Conservation (phyloP, 2,797 vertebrate species). For the Austrolebias charrua region DNA sequence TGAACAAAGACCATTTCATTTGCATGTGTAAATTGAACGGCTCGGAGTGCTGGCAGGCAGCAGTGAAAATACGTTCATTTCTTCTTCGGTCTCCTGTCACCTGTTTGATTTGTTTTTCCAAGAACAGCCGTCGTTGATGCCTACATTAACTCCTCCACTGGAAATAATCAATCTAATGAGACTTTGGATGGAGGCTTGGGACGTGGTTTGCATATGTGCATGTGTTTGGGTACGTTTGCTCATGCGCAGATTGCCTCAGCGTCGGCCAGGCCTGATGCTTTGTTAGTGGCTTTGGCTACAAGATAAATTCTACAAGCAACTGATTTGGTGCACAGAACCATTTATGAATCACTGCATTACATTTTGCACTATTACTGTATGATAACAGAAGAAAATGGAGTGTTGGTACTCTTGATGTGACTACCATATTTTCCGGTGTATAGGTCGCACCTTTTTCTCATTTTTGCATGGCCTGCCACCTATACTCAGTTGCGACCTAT, state of each 20-base stretch:
- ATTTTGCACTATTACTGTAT: not conserved
- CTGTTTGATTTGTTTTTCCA: conserved; percentile 37
- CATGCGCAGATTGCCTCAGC: not conserved
- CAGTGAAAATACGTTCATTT: conserved; percentile 15
- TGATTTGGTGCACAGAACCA: not conserved
- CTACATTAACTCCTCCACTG: conserved; percentile 14
- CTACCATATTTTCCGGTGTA: too few species aligned
- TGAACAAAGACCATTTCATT: conserved; percentile 25
- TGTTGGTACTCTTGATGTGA: too few species aligned
- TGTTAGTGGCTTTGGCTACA: conserved; percentile 22
- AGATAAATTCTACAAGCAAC: conserved; percentile 26
- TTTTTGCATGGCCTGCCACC: too few species aligned
- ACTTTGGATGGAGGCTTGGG: conserved; percentile 13
- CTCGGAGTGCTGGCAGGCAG: not conserved
- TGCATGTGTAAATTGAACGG: conserved; percentile 13
- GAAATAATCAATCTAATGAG: conserved; percentile 25
- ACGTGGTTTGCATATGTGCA: not conserved
- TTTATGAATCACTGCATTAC: not conserved
- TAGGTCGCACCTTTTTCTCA: too few species aligned
- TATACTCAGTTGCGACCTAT: too few species aligned
- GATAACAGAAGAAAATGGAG: too few species aligned
- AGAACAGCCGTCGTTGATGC: conserved; percentile 16
- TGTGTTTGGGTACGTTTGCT: conserved; percentile 2
- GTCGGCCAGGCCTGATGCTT: conserved; percentile 30
- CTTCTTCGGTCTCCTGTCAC: conserved; percentile 4